Evolutionary conservation across 2,113 vertebrate genomes (phyloP).

Genomic region (Gavia stellata): DNA sequence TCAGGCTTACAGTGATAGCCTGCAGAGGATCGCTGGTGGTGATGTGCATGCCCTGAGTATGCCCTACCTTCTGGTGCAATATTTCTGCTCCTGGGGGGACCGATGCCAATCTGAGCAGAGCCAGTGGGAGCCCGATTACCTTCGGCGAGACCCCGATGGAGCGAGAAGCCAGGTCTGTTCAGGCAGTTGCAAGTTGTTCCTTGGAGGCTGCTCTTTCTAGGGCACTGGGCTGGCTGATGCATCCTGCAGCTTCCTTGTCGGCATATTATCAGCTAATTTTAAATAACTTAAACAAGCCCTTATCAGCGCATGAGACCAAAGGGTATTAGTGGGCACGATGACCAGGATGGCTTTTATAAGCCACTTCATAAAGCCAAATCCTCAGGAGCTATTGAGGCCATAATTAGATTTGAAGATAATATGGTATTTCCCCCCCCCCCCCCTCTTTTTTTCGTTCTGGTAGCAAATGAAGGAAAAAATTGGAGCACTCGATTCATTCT

Average conservation of each 20-base stretch:
- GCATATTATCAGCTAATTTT: neutral
- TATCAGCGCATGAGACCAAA: neutral
- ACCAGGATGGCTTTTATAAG: neutral
- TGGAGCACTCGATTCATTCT: neutral
- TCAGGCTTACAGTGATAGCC: too few species aligned
- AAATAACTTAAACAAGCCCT: neutral
- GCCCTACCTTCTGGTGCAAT: neutral
- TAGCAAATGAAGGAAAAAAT: neutral
- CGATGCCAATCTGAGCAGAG: accelerated
- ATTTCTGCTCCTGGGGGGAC: neutral
- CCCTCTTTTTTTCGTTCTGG: neutral
- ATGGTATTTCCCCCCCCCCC: neutral
- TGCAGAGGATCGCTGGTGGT: neutral
- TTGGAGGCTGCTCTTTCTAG: neutral
- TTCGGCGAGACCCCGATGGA: accelerated
- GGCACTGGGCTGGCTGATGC: neutral
- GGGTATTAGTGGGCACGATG: neutral
- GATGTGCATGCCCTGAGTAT: neutral
- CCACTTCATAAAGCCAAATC: conserved; percentile 7
- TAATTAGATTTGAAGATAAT: conserved; percentile 53
- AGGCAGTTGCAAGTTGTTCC: neutral
- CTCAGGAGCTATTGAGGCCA: neutral
- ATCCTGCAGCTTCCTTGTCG: neutral
- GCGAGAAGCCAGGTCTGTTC: neutral
- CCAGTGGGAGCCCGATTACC: neutral